Evolutionary conservation across 2,888 invertebrate genomes (phyloP).

Genomic region (Teinopalpus imperialis): DNA sequence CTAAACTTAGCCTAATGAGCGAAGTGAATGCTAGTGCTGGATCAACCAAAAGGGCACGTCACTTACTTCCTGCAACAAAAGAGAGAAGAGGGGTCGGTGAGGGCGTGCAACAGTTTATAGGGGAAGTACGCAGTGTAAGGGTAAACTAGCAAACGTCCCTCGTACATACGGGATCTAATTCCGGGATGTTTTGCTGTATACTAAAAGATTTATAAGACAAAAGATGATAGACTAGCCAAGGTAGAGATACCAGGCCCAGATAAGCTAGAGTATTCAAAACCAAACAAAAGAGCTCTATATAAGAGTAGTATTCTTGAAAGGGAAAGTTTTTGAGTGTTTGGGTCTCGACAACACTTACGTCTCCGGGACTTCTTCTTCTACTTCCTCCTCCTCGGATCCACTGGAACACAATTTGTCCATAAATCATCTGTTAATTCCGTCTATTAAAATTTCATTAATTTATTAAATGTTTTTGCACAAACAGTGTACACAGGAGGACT

Average conservation of each 20-base stretch:
- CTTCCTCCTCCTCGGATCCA: constrained; percentile 88
- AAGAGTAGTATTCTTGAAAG: constrained; percentile 29
- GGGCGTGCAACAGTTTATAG: constrained; percentile 70
- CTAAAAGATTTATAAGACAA: constrained; percentile 32
- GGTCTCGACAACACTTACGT: constrained; percentile 83
- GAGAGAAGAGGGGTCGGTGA: constrained; percentile 73
- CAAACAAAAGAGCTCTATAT: constrained; percentile 60
- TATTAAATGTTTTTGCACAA: too few relatives aligned
- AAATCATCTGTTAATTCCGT: too few relatives aligned
- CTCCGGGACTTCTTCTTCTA: constrained; percentile 89
- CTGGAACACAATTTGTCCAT: too few relatives aligned
- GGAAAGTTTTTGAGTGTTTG: constrained; percentile 33
- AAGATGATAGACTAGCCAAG: constrained; percentile 62
- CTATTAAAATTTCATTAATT: too few relatives aligned
- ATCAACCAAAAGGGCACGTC: constrained; percentile 76
- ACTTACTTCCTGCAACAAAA: constrained; percentile 83
- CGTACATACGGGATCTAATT: constrained; percentile 2
- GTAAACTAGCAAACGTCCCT: constrained; percentile 1
- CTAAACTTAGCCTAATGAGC: constrained; percentile 72
- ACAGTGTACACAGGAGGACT: too few relatives aligned
- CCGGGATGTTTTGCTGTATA: constrained; percentile 14
- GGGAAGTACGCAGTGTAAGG: constrained; percentile 28
- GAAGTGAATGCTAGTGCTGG: constrained; percentile 73
- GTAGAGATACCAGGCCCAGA: constrained; percentile 66
- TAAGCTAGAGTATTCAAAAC: constrained; percentile 68